These are phyloP conservation scores for Brachyrhaphis roseni DNA, from an alignment of 2,797 vertebrate species.

Conservation along the genomic window DNA sequence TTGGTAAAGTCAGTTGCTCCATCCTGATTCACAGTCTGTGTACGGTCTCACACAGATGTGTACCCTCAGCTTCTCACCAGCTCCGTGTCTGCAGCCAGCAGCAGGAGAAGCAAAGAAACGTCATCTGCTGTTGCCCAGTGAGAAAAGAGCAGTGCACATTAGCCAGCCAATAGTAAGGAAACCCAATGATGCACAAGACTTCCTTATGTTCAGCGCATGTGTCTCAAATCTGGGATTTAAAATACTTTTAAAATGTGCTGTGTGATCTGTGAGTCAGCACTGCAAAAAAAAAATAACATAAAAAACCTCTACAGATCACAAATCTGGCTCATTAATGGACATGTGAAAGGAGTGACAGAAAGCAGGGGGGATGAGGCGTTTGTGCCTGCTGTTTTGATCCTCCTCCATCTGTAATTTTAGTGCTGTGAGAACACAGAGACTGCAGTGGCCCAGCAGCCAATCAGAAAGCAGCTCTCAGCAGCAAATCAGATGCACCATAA, in stretches of 20 bases:
- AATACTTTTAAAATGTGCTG: conserved; percentile 2
- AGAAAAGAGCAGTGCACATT: conserved; percentile 10
- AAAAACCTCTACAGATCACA: neutral
- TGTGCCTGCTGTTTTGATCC: conserved; percentile 37
- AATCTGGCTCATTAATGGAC: neutral
- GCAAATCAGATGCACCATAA: conserved; percentile 47
- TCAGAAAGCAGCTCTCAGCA: conserved; percentile 59
- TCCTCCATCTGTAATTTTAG: conserved; percentile 50
- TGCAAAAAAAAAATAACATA: too few relatives aligned
- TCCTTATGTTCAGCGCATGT: conserved; percentile 11
- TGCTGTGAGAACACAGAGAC: conserved; percentile 62
- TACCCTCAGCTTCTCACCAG: conserved; percentile 14
- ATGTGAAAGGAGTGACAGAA: neutral
- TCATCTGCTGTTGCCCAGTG: conserved; percentile 47
- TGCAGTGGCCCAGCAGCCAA: conserved; percentile 73
- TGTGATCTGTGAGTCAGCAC: neutral
- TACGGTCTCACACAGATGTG: neutral
- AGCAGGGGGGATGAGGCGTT: conserved; percentile 28
- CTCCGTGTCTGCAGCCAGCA: conserved; percentile 31
- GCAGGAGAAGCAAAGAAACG: conserved; percentile 28
- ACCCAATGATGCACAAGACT: conserved; percentile 7
- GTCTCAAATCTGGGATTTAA: conserved; percentile 24
- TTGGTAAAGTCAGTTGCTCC: conserved; percentile 1
- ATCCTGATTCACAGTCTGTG: conserved; percentile 17
- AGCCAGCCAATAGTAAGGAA: conserved; percentile 35